phyloP scores from a whole-genome alignment of 2,888 invertebrate genomes.

The Bellardia bayeri region DNA sequence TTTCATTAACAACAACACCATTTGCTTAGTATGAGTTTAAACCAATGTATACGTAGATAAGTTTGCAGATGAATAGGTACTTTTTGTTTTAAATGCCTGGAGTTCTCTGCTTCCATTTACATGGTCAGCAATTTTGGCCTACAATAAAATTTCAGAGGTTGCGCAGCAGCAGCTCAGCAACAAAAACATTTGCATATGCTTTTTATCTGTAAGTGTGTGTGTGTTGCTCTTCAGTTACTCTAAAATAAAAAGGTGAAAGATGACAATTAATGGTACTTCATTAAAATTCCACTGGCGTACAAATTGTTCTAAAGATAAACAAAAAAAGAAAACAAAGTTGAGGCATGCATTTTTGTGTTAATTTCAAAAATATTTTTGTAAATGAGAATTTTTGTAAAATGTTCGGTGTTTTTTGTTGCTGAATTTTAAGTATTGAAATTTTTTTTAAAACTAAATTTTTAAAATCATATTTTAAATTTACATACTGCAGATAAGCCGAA shows the following conservation, averaged over 20 bases:
- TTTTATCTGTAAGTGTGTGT: background rate
- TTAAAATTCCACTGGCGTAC: conserved; percentile 52
- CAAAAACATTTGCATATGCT: background rate
- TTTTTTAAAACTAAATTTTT: too few species aligned
- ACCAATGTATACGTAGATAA: background rate
- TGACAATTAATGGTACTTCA: conserved; percentile 28
- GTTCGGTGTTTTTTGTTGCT: background rate
- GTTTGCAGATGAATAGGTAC: too few species aligned
- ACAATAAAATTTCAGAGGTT: background rate
- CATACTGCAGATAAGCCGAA: too few species aligned
- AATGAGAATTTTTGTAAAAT: background rate
- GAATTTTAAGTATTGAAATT: background rate
- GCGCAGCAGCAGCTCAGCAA: background rate
- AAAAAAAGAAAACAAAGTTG: background rate
- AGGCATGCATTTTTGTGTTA: background rate
- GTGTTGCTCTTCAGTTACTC: background rate
- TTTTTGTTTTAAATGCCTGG: background rate
- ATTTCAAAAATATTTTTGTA: background rate
- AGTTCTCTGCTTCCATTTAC: conserved; percentile 12
- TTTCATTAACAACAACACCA: conserved; percentile 51
- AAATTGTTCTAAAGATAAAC: conserved; percentile 10
- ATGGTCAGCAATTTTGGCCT: background rate
- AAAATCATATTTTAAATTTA: too few species aligned
- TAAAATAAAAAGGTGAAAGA: background rate
- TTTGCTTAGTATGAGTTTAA: background rate